Evolutionary conservation across 2,113 vertebrate genomes (phyloP).

Genomic region (Pholis gunnellus): DNA sequence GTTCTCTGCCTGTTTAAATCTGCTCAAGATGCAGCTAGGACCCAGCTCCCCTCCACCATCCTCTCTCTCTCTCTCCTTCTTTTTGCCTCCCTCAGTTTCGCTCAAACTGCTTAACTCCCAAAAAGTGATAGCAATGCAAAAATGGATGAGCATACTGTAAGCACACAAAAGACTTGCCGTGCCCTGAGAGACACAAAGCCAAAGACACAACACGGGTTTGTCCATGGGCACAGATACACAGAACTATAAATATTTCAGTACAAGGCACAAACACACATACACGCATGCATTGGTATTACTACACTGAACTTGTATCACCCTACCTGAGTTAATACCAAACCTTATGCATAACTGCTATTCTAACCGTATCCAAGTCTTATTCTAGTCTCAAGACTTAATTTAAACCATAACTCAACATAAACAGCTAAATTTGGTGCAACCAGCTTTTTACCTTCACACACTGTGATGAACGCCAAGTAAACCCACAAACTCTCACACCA

Average conservation of each 20-base stretch:
- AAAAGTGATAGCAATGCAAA: slow-evolving; percentile 51
- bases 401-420: too few species aligned
- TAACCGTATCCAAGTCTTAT: not conserved
- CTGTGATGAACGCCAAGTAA: not conserved
- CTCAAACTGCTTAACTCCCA: slow-evolving; percentile 42
- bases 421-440: not conserved
- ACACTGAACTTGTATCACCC: not conserved
- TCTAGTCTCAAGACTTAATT: not conserved
- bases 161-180: slow-evolving; percentile 21
- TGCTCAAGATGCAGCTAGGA: slow-evolving; percentile 37
- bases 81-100: slow-evolving; percentile 24
- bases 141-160: slow-evolving; percentile 29
- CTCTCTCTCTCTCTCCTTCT: not conserved
- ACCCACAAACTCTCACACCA: not conserved
- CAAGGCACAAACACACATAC: not conserved
- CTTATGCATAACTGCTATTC: not conserved
- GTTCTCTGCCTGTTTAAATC: slow-evolving; percentile 54
- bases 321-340: not conserved
- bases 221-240: slow-evolving; percentile 29
- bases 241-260: slow-evolving; percentile 35
- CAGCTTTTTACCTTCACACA: not conserved
- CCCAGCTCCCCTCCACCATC: not conserved
- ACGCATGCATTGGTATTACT: not conserved
- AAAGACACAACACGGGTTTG: slow-evolving; percentile 11
- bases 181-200: slow-evolving; percentile 24